These are phyloP conservation scores for Dione juno DNA, from an alignment of 2,888 invertebrate species.

Conservation along the genomic window DNA sequence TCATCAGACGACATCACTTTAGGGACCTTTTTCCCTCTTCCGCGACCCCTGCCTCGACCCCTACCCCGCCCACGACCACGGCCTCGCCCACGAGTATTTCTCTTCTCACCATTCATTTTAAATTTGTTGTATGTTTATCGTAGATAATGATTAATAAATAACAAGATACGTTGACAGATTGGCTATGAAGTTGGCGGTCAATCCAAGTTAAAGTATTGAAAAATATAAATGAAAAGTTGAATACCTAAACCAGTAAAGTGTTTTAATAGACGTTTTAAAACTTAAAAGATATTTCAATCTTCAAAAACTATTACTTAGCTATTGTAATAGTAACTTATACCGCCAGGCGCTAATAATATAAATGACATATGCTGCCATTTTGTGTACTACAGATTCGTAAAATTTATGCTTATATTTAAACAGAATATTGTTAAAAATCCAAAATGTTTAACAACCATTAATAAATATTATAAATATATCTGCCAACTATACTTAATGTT, in stretches of 20 bases:
- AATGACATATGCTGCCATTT: conserved; percentile 21
- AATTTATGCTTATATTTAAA: background rate
- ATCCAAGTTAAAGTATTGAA: background rate
- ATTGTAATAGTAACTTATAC: background rate
- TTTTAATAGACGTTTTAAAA: background rate
- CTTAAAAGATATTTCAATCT: background rate
- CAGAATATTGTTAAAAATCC: background rate
- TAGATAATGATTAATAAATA: conserved; percentile 16
- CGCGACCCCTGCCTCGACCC: conserved; percentile 88
- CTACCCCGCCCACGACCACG: conserved; percentile 91
- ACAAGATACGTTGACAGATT: conserved; percentile 29
- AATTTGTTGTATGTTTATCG: conserved; percentile 15
- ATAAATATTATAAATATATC: no score
- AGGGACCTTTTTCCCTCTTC: conserved; percentile 88
- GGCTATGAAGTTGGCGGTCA: conserved; percentile 20
- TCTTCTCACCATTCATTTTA: conserved; percentile 81
- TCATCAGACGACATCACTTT: conserved; percentile 87
- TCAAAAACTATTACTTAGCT: background rate
- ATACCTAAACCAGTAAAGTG: background rate
- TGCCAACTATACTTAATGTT: no score
- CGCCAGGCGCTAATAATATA: conserved; percentile 1
- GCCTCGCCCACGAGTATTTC: conserved; percentile 88
- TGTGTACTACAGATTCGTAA: conserved; percentile 15
- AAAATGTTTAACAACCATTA: no score
- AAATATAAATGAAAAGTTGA: conserved; percentile 16